phyloP scores from a whole-genome alignment of 2,797 vertebrate genomes.

The Manis crassicaudata region DNA sequence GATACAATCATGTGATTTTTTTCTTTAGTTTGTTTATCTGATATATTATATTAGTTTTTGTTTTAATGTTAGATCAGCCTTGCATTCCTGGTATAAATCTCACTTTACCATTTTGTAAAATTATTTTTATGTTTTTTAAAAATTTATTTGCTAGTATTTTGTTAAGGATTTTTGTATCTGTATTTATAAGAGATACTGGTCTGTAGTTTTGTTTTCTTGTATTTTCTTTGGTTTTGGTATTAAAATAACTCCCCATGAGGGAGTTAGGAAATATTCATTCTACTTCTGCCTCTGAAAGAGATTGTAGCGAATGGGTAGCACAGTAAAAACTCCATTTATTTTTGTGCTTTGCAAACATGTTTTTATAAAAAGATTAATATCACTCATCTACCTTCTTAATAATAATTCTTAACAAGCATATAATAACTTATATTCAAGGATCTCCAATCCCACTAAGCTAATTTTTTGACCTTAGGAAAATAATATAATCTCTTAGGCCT shows the following conservation, averaged over 20 bases:
- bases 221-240: not conserved
- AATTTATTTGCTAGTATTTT: not conserved
- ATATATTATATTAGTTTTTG: not conserved
- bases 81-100: not conserved
- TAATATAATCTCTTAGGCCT: not conserved
- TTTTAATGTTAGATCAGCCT: not conserved
- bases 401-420: not conserved
- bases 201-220: not conserved
- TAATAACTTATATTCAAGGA: not conserved
- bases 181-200: not conserved
- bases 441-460: not conserved
- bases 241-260: not conserved
- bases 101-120: no score
- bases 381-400: not conserved
- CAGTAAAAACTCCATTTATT: not conserved
- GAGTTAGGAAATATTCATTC: not conserved
- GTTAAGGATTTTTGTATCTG: not conserved
- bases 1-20: not conserved
- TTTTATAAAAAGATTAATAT: not conserved
- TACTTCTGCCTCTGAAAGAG: not conserved
- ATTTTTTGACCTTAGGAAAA: not conserved
- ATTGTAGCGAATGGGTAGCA: not conserved
- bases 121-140: not conserved
- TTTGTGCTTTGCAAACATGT: not conserved
- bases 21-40: not conserved